Percentiles rank a stretch among this genome's conserved stretches.
Conservation (phyloP, 2,797 vertebrate species). For the Tolypeutes matacus region DNA sequence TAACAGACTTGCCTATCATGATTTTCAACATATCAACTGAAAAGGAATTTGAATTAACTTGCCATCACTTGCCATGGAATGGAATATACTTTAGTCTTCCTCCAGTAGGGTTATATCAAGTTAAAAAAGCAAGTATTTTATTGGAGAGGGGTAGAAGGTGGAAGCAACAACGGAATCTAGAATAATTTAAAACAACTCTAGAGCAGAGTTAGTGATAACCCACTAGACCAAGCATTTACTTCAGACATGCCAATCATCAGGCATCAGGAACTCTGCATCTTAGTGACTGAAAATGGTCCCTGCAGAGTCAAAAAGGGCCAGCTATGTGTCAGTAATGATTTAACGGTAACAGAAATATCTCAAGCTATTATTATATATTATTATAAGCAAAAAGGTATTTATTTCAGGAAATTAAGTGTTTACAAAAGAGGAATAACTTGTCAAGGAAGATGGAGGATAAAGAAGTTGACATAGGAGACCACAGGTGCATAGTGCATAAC, state of each 20-base stretch:
- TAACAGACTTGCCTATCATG: conserved; percentile 8
- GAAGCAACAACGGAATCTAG: neutral
- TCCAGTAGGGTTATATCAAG: neutral
- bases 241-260: neutral
- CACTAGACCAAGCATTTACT: neutral
- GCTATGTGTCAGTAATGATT: neutral
- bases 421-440: neutral
- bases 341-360: neutral
- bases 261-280: conserved; percentile 1
- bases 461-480: neutral
- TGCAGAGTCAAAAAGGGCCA: conserved; percentile 18
- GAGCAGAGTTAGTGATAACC: neutral
- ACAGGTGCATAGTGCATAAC: too few species aligned
- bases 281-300: neutral
- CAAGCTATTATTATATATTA: too few species aligned
- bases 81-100: neutral
- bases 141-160: neutral
- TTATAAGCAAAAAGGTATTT: conserved; percentile 20
- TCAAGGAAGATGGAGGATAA: neutral
- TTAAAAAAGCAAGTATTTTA: conserved; percentile 5
- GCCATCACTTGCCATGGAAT: neutral
- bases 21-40: conserved; percentile 18
- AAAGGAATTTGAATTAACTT: conserved; percentile 43
- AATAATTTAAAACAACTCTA: neutral
- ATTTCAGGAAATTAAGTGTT: neutral